phyloP scores from a whole-genome alignment of 1,140 invertebrate species.

The Trichomalopsis sarcophagae region DNA sequence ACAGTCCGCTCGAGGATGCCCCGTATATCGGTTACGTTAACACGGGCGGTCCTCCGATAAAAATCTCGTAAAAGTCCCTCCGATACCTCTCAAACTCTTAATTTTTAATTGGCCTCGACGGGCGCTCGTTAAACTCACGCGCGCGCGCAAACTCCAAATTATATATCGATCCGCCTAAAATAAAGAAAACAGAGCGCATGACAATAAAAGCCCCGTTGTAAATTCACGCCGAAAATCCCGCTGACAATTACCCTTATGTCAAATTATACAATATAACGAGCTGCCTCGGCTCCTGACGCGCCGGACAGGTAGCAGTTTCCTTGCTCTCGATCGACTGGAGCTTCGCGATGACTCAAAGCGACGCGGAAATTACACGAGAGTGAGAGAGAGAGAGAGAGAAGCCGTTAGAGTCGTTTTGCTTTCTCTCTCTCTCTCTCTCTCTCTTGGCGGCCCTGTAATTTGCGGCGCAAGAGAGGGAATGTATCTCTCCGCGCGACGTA shows the following conservation, averaged over 20 bases:
- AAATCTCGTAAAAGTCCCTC: slow-evolving; percentile 39
- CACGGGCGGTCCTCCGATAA: slow-evolving; percentile 17
- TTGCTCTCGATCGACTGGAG: neutral
- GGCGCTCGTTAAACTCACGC: neutral
- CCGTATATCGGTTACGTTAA: no score
- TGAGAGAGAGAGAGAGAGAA: neutral
- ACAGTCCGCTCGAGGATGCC: slow-evolving; percentile 4
- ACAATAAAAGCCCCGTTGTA: neutral
- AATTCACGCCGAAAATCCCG: neutral
- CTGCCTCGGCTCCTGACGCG: neutral
- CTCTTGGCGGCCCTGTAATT: slow-evolving; percentile 6
- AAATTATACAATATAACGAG: slow-evolving; percentile 11
- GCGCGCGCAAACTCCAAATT: no score
- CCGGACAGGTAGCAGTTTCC: slow-evolving; percentile 28
- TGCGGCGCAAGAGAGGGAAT: neutral
- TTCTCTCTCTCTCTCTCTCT: neutral
- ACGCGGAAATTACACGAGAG: slow-evolving; percentile 9
- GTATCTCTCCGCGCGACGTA: neutral
- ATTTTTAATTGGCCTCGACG: slow-evolving; percentile 8
- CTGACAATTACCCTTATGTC: neutral
- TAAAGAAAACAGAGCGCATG: neutral
- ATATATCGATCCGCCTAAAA: neutral
- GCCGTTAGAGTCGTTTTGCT: neutral
- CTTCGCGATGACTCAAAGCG: neutral
- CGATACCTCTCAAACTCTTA: no score